Base-by-base conservation (phyloP, 1,140 invertebrate genomes). In the Hesperophylax magnus region DNA sequence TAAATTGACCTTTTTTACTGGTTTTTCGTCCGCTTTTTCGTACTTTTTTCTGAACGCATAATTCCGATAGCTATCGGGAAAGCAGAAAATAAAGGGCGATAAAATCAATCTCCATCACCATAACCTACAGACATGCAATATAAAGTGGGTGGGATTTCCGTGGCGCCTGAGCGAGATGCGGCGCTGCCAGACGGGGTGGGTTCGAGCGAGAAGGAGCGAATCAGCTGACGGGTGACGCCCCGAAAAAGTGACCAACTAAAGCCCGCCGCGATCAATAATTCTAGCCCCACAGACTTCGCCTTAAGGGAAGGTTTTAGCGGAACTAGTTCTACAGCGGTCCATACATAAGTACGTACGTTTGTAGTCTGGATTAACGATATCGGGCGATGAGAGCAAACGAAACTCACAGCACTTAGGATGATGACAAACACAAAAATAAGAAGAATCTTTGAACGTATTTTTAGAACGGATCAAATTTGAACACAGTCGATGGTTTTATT, bases 171-270 rank as follows among this genome's bases (percentile, higher is more conserved):
- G 31, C 20, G 78, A 75, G 72, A 80, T 18, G 69, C 78, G 11
- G 34, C 11, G 72, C n/a, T 18, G 56, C 34, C 34, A 79, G 79
- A 76, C 34, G 54, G n/a, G 17, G 22, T 24, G 47, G 18, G 60
- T 34, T 34, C 75, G 39, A 58, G 54, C 58, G 63, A 75, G 54
- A 83, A 77, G 79, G 79, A 83, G 82, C 79, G 75, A 81, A 83
- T 79, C 82, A 81, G 82, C 79, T 83, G 82, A 81, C 60, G 79
- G 82, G 56, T 83, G 72, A 83, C 82, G 82, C 82, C 82, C 82
- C 79, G 79, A 83, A 83, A 82, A 82, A 83, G 79, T 81, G 82
- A 83, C 82, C 82, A 77, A 78, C 77, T 78, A 31, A 67, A 71
- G 22, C 61, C 61, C 31, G 79, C 15, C 65, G 17, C 65, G 82